Conservation (phyloP, 2,888 invertebrate genomes). For the Trypoxylon attenuatum region DNA sequence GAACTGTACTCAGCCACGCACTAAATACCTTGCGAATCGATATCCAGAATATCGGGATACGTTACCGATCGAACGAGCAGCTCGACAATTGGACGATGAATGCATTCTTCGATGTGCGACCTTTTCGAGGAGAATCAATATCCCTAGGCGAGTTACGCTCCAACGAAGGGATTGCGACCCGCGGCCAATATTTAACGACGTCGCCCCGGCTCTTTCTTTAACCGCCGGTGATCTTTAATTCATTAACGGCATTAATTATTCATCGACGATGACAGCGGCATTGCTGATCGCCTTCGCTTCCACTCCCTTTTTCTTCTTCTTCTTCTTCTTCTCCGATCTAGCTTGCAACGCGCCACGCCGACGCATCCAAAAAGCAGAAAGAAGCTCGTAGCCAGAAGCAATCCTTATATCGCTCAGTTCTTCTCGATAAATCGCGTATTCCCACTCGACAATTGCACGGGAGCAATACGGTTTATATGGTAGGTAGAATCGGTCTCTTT, state of each 20-base stretch:
- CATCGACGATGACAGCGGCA: constrained; percentile 44
- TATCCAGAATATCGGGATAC: too few relatives aligned
- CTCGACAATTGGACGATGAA: too few relatives aligned
- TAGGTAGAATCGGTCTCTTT: too few relatives aligned
- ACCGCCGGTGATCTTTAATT: constrained; percentile 45
- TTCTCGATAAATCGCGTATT: constrained; percentile 35
- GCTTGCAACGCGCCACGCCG: background rate
- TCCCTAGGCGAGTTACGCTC: constrained; percentile 16
- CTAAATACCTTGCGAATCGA: too few relatives aligned
- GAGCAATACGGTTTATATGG: too few relatives aligned
- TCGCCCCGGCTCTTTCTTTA: constrained; percentile 31
- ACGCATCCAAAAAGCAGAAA: background rate
- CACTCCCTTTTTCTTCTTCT: background rate
- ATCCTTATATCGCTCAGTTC: constrained; percentile 23
- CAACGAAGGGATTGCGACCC: constrained; percentile 12
- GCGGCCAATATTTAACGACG: constrained; percentile 38
- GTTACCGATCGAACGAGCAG: too few relatives aligned
- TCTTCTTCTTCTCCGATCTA: background rate
- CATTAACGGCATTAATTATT: constrained; percentile 54
- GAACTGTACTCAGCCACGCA: too few relatives aligned
- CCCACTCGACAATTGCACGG: too few relatives aligned
- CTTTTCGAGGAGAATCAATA: background rate
- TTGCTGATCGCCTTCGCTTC: constrained; percentile 32
- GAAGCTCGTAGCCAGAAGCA: background rate
- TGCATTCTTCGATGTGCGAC: background rate